Percentiles rank a stretch among this genome's conserved stretches.
These are phyloP conservation scores for Drosophila orena DNA, from an alignment of 1,140 invertebrate species.

Conservation along the genomic window DNA sequence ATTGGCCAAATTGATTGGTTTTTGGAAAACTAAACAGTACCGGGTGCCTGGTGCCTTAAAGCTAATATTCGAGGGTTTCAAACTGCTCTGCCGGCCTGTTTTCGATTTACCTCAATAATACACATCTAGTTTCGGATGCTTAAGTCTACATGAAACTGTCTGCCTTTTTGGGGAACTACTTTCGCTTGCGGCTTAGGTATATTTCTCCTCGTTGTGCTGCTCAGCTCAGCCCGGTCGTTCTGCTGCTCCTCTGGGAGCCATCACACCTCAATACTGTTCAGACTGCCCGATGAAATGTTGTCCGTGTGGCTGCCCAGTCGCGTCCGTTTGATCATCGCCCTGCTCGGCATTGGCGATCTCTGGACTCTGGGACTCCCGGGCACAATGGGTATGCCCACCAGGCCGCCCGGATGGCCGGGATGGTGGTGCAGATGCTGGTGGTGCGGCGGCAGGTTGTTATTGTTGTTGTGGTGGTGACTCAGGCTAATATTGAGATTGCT, in stretches of 20 bases:
- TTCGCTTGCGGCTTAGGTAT: slow-evolving; percentile 1
- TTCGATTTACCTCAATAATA: slow-evolving; percentile 35
- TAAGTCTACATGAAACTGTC: slow-evolving; percentile 18
- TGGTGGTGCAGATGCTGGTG: slow-evolving; percentile 53
- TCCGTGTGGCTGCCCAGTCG: slow-evolving; percentile 83
- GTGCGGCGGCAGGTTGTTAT: slow-evolving; percentile 65
- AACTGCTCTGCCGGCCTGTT: slow-evolving; percentile 19
- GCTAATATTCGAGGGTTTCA: neutral
- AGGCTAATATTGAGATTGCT: slow-evolving; percentile 59
- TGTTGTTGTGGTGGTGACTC: slow-evolving; percentile 45
- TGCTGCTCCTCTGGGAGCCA: neutral
- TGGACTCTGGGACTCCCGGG: slow-evolving; percentile 82
- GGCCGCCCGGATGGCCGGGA: slow-evolving; percentile 30
- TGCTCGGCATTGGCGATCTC: slow-evolving; percentile 78
- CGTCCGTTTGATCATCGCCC: slow-evolving; percentile 78
- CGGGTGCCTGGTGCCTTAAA: neutral
- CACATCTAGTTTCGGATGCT: neutral
- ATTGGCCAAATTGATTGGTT: neutral
- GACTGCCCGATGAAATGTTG: slow-evolving; percentile 84
- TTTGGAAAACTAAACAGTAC: slow-evolving; percentile 6
- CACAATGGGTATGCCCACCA: slow-evolving; percentile 79
- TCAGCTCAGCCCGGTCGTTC: neutral
- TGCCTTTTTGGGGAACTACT: neutral
- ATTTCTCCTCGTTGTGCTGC: neutral
- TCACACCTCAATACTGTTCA: slow-evolving; percentile 85